Base-by-base conservation (phyloP, 2,113 vertebrate species). In the Cnemophilus loriae region DNA sequence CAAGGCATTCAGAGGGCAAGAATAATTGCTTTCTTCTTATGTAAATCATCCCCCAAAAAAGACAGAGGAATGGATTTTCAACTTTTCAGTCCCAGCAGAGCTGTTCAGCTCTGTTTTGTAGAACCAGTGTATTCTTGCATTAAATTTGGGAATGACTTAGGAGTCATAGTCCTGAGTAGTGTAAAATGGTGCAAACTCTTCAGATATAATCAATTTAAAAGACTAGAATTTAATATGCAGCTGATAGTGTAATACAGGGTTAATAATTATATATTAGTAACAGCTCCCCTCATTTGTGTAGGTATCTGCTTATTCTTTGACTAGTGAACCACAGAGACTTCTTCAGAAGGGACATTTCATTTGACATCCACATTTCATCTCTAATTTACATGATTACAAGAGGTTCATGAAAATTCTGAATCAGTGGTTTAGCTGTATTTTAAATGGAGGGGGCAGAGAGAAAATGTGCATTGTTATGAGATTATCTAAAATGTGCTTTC, bases 381-480 rank as follows among this genome's bases (percentile, higher is more conserved):
- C 64, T 96, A 92, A 84, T 96, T 96, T 94, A 90, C 69, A 56
- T 90, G 93, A 95, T 93, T 97, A 90, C 71, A 86, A 93, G 90
- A 84, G 81, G 79, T 94, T 96, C 4, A 33, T 77, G 79, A 77
- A 93, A 96, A 95, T 86, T 96, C 89, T 75, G 93, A 95, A 96
- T 86, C 64, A 70, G 35, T 74, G 63, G 57, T 44, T 79, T 89
- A 91, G 64, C 73, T 96, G 76, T 94, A 82, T 94, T 92, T 95
- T 86, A 87, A 95, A 82, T 46, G 65, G 71, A 81, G 64, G n/a
- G 56, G 69, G 39, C 63, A 93, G 74, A 94, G 53, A 32, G 63
- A 74, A 83, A 88, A 80, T 55, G 30, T 65, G 60, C 52, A 47
- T 93, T 96, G 69, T 90, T 76, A 80, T 50, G 65, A 93, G 67